Evolutionary conservation across 2,888 invertebrate genomes (phyloP).

Genomic region (Amphipyra berbera): DNA sequence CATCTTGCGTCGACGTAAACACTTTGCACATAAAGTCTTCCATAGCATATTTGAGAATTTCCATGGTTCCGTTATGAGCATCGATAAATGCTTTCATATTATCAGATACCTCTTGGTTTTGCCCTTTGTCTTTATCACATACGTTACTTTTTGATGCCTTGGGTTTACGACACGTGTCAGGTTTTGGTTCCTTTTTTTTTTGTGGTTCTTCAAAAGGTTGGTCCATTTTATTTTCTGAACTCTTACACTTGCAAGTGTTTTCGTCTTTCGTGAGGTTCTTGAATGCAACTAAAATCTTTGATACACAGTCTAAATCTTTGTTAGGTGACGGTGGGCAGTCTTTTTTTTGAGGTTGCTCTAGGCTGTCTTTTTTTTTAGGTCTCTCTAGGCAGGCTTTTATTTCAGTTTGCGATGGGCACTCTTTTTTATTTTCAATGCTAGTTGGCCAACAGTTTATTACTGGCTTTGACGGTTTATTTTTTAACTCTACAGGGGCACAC

Average conservation of each 20-base stretch:
- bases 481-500: neutral
- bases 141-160: neutral
- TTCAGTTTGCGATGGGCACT: neutral
- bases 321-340: neutral
- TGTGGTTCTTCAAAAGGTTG: neutral
- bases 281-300: slow-evolving; percentile 2
- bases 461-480: slow-evolving; percentile 5
- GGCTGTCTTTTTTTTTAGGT: too few relatives aligned
- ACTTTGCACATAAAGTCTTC: slow-evolving; percentile 70
- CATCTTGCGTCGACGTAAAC: slow-evolving; percentile 68
- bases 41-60: slow-evolving; percentile 68
- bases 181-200: slow-evolving; percentile 4
- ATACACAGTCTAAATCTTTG: slow-evolving; percentile 4
- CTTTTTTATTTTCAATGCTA: neutral
- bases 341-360: too few relatives aligned
- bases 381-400: too few relatives aligned
- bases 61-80: slow-evolving; percentile 63
- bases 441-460: slow-evolving; percentile 7
- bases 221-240: neutral
- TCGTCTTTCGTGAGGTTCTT: neutral
- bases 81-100: slow-evolving; percentile 39
- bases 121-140: neutral
- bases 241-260: slow-evolving; percentile 1
- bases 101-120: neutral
- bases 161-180: neutral